These are phyloP conservation scores for Limnephilus lunatus DNA, from an alignment of 2,888 invertebrate genomes.

Conservation along the genomic window DNA sequence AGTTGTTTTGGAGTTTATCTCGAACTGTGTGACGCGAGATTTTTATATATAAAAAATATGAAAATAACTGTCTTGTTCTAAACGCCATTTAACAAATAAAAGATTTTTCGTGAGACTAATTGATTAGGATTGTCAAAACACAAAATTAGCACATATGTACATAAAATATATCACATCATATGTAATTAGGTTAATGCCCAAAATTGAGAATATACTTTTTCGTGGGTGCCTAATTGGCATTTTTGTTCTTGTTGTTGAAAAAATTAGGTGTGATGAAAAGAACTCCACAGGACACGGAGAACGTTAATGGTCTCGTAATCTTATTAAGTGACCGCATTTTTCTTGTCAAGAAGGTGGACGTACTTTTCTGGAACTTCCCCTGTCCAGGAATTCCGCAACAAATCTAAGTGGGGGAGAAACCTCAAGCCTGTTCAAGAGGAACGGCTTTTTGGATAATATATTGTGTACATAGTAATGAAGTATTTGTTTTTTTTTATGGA, in stretches of 20 bases:
- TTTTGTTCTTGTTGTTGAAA: slow-evolving; percentile 39
- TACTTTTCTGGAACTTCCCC: neutral
- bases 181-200: neutral
- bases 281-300: slow-evolving; percentile 19
- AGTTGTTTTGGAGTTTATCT: too few relatives aligned
- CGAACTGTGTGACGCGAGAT: too few relatives aligned
- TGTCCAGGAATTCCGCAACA: neutral
- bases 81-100: too few relatives aligned
- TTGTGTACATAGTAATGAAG: slow-evolving; percentile 25
- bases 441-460: neutral
- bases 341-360: slow-evolving; percentile 40
- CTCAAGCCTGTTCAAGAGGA: neutral
- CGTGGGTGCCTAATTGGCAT: slow-evolving; percentile 15
- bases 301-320: slow-evolving; percentile 54
- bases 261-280: slow-evolving; percentile 45
- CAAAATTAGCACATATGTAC: neutral
- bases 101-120: neutral
- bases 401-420: neutral
- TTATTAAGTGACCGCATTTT: slow-evolving; percentile 56
- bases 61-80: too few relatives aligned
- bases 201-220: neutral
- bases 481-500: slow-evolving; percentile 17
- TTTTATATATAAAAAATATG: too few relatives aligned
- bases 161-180: neutral
- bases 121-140: neutral